Evolutionary conservation across 2,113 vertebrate genomes (phyloP), one percentile per base, ranked within the genome.

Genomic region (Sigmodon hispidus): DNA sequence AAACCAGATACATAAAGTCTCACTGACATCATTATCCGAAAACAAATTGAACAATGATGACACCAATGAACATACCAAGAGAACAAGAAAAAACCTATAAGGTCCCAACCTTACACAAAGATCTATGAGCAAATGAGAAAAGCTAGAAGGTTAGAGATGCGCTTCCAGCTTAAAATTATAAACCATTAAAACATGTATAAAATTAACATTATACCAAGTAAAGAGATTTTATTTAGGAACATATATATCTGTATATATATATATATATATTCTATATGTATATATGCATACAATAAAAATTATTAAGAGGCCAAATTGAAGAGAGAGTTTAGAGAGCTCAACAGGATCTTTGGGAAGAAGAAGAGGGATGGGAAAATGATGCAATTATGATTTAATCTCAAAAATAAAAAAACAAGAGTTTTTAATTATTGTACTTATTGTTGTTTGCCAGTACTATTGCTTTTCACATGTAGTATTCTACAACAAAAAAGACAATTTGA

Each of bases 341-440:
- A 76, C 3, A 0, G 1, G 12, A 13, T 48, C 31, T 43, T 76
- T 76, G 48, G 73, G 45, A 76, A 6, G 48, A 45, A 76, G 6
- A 4, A 17, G 19, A 59, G 11, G 19, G 10, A 40, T 59, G 11
- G 31, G 15, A 57, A 69, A n/a, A 36, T 55, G 50, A 81, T 57
- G 5, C 6, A 26, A 16, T 81, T 79, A 48, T 21, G 11, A 6
- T 57, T 4, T 57, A 59, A 59, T 40, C 21, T 50, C 79, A 11
- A n/a, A 55, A 81, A 57, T 57, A 80, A 57, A 72, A 55, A 73
- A 24, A 13, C n/a, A 81, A n/a, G 36, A 8, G 16, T 17, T 77
- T 15, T 24, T 1, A 57, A 15, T 72, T 21, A 72, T 59, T 24
- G 11, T 40, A 0, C 2, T 5, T 4, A 16, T 26, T 55, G 1